Evolutionary conservation across 2,113 vertebrate genomes (phyloP), one percentile per base, ranked within the genome.

Genomic region (Anoplopoma fimbria): DNA sequence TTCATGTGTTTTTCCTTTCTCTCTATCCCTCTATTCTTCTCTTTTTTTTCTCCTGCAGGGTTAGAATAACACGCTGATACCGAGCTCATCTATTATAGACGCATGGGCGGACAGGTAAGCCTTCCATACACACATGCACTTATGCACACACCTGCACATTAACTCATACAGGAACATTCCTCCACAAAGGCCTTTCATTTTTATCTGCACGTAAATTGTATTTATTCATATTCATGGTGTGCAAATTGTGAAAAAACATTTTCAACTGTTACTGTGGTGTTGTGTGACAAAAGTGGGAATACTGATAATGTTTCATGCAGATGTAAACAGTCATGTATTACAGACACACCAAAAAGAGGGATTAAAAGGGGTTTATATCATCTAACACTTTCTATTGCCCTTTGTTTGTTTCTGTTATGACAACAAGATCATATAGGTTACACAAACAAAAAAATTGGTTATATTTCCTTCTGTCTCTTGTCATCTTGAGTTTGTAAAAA

Each of bases 31-130:
- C 79, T 71, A 27, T 70, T 55, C 75, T 31, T 82, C 88, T 84
- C n/a, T n/a, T n/a, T 73, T 93, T 68, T 84, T 82, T 84, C 82
- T 70, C 36, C 49, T 60, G 84, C 38, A 33, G 83, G 88, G 82
- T 81, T 93, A 90, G 91, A 92, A 88, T 92, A 74, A 90, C 93
- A 90, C 31, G 6, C 38, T 45, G 86, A 83, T 88, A 85, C 84
- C 42, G 36, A 68, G 62, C 75, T 93, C 91, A 94, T 94, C 69
- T 76, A 94, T 93, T 93, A 93, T 93, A 65, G 70, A 68, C 3
- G 34, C 72, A 82, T 60, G 51, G 77, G 33, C 71, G 79, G 70
- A 75, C 77, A 57, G 7, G 61, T 88, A 77, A 85, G 55, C 58
- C 33, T 82, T 91, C 88, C 82, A 82, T 60, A 72, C 75, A 70